phyloP scores from a whole-genome alignment of 2,797 vertebrate genomes.

The Loris lydekkerianus region DNA sequence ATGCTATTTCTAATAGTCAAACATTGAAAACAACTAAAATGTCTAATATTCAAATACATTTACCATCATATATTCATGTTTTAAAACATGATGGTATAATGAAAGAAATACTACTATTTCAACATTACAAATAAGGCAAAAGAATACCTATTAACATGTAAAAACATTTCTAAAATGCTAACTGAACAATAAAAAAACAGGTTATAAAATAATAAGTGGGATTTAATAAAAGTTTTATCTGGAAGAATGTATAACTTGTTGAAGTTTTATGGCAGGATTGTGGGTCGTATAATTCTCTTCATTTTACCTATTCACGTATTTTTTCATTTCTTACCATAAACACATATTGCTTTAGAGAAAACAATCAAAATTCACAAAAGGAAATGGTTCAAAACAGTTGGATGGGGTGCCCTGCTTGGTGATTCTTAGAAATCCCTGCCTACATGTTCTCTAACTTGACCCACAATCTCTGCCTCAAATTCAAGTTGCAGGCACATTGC shows the following conservation, averaged over 20 bases:
- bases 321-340: neutral
- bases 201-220: neutral
- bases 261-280: neutral
- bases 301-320: neutral
- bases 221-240: neutral
- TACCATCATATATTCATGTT: neutral
- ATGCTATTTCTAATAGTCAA: neutral
- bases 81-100: neutral
- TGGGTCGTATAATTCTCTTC: neutral
- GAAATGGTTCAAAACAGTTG: neutral
- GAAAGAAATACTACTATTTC: neutral
- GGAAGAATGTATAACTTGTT: neutral
- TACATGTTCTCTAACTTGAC: neutral
- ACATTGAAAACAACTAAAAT: neutral
- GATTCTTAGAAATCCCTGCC: neutral
- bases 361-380: conserved; percentile 10
- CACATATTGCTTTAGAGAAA: neutral
- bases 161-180: conserved; percentile 1
- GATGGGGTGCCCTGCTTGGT: neutral
- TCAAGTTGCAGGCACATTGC: neutral
- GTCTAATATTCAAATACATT: neutral
- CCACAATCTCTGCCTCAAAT: neutral
- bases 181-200: neutral
- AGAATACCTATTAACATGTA: neutral
- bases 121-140: neutral